These are phyloP conservation scores for Agrotis ipsilon DNA, from an alignment of 2,888 invertebrate genomes.

Conservation along the genomic window DNA sequence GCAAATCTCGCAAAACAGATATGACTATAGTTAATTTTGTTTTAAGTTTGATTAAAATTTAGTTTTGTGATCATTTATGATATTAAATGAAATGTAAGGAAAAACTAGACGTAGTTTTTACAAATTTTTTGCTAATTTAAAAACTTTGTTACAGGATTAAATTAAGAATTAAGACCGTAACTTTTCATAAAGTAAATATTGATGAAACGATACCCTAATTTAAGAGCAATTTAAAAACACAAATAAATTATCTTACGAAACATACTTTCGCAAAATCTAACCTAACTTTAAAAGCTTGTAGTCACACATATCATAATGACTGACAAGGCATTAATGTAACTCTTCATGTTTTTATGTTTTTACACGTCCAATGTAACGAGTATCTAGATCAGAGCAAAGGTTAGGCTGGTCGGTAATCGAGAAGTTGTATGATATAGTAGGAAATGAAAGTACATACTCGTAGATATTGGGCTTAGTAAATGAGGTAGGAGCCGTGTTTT, in stretches of 20 bases:
- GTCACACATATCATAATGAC: constrained; percentile 72
- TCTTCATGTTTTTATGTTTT: constrained; percentile 58
- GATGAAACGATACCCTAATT: constrained; percentile 24
- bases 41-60: not conserved
- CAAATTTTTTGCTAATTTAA: no score
- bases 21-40: not conserved
- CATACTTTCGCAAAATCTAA: constrained; percentile 46
- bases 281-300: constrained; percentile 64
- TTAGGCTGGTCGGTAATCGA: constrained; percentile 53
- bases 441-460: constrained; percentile 47
- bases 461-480: constrained; percentile 14
- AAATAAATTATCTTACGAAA: constrained; percentile 35
- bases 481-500: constrained; percentile 6
- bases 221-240: constrained; percentile 14
- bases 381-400: constrained; percentile 58
- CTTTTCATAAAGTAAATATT: not conserved
- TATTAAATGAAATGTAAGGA: no score
- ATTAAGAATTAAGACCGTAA: no score
- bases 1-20: no score
- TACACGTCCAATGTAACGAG: constrained; percentile 56
- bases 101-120: no score
- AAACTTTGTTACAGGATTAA: no score
- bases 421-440: constrained; percentile 32
- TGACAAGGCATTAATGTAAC: constrained; percentile 79
- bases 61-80: not conserved